Evolutionary conservation across 2,797 vertebrate genomes (phyloP).

Genomic region (Melopsittacus undulatus): DNA sequence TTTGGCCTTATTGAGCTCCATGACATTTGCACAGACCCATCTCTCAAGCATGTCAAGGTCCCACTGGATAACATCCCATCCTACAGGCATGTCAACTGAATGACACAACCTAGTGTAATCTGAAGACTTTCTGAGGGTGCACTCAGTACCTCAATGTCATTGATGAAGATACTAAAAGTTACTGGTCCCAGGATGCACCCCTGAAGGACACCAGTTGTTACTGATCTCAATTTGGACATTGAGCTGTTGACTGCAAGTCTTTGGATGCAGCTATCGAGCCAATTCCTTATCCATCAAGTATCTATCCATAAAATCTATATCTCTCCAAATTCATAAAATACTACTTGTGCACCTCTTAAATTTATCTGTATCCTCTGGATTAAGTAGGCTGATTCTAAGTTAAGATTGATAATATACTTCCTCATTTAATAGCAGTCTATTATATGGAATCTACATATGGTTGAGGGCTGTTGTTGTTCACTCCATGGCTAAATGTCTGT

Average conservation of each 20-base stretch:
- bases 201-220: neutral
- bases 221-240: neutral
- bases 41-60: neutral
- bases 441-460: too few species aligned
- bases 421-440: neutral
- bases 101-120: neutral
- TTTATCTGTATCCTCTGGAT: neutral
- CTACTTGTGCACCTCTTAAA: too few species aligned
- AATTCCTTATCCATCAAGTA: neutral
- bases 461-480: neutral
- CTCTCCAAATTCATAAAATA: neutral
- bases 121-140: neutral
- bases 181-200: neutral
- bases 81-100: neutral
- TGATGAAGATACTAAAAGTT: neutral
- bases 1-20: neutral
- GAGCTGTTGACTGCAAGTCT: neutral
- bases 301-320: neutral
- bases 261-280: neutral
- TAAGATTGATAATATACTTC: too few species aligned
- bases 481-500: rapidly evolving
- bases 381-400: neutral
- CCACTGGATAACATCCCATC: neutral
- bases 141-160: rapidly evolving
- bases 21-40: neutral